These are phyloP conservation scores for Paratilapia polleni DNA, from an alignment of 2,113 vertebrate genomes.

Conservation along the genomic window DNA sequence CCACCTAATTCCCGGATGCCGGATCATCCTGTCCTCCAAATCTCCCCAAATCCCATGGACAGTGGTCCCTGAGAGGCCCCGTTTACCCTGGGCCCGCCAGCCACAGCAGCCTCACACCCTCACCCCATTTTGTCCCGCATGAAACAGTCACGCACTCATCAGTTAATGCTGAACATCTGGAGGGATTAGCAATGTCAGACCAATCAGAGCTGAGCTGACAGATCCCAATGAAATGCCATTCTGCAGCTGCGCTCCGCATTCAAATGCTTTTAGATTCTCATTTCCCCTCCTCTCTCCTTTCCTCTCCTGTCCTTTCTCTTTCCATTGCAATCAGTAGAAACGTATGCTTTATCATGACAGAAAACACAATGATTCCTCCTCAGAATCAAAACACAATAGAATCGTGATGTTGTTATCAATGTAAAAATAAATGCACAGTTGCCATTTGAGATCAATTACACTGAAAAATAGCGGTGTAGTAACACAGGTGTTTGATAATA, in stretches of 20 bases:
- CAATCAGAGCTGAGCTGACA: constrained; percentile 80
- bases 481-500: background rate
- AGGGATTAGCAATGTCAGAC: constrained; percentile 79
- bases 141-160: constrained; percentile 80
- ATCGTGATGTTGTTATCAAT: too few species aligned
- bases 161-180: constrained; percentile 86
- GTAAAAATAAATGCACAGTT: background rate
- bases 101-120: constrained; percentile 52
- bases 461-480: too few species aligned
- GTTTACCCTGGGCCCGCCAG: constrained; percentile 71
- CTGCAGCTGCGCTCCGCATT: constrained; percentile 86
- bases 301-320: constrained; percentile 25
- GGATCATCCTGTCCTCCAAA: constrained; percentile 78
- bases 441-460: background rate
- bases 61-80: constrained; percentile 71
- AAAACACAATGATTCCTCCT: background rate
- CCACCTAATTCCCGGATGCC: constrained; percentile 78
- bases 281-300: constrained; percentile 31
- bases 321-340: background rate
- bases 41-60: constrained; percentile 77
- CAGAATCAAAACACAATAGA: background rate
- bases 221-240: constrained; percentile 82
- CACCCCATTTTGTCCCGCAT: constrained; percentile 32
- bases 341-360: background rate
- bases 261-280: constrained; percentile 56